Evolutionary conservation across 2,113 vertebrate species (phyloP).

Genomic region (Gavia stellata): DNA sequence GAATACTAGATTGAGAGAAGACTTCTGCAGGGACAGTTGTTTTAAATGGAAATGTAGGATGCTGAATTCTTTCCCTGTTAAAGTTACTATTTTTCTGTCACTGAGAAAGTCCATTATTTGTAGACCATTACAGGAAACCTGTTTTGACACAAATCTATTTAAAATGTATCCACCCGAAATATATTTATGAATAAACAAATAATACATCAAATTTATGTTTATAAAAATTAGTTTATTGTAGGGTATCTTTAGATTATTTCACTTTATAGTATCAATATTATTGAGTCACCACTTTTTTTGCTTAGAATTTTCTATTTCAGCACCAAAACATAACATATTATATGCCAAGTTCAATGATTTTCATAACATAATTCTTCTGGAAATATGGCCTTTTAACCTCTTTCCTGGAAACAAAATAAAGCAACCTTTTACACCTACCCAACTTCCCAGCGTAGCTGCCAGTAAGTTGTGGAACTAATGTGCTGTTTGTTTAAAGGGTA

Average conservation of each 20-base stretch:
- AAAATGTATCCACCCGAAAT: background rate
- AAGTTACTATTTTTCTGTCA: background rate
- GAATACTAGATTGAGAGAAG: background rate
- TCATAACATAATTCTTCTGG: background rate
- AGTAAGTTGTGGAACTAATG: background rate
- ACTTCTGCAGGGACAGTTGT: background rate
- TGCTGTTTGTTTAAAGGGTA: background rate
- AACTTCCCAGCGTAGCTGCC: background rate
- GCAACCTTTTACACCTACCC: background rate
- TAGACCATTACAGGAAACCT: background rate
- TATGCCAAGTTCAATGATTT: background rate
- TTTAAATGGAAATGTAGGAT: background rate
- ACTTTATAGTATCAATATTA: background rate
- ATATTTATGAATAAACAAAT: background rate
- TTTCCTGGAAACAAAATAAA: background rate
- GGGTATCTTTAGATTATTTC: background rate
- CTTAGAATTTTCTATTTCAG: background rate
- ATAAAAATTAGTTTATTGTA: background rate
- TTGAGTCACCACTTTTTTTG: background rate
- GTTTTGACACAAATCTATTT: background rate
- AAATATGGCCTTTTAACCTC: background rate
- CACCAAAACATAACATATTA: background rate
- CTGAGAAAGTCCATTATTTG: background rate
- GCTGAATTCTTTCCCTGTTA: background rate
- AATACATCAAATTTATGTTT: background rate